Base-by-base conservation (phyloP, 1,140 invertebrate genomes). In the Chymomyza costata region DNA sequence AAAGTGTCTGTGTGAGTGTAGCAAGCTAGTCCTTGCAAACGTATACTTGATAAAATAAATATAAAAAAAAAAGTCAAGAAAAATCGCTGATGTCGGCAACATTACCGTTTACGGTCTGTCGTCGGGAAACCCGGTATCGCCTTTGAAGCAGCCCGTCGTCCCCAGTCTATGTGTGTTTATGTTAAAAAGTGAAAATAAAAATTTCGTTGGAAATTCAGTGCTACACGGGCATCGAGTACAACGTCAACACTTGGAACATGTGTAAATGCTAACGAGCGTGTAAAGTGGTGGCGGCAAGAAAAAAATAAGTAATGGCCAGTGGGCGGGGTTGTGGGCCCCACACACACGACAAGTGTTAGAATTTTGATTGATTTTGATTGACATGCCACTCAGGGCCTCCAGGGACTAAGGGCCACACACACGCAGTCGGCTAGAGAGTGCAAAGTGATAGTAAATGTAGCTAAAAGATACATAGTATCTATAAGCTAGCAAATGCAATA, bases 301-400 rank as follows among this genome's bases (percentile, higher is more conserved):
- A n/a, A n/a, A n/a, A n/a, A n/a, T n/a, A 32, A 32, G 43, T 11
- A 8, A n/a, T n/a, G 17, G n/a, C 25, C 11, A 43, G 14, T 1
- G 17, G 18, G 15, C 14, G 31, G 13, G 8, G 17, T n/a, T n/a
- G n/a, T n/a, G 14, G 14, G 44, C 16, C 11, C 10, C n/a, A 35
- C 16, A 15, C 21, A n/a, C 18, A 17, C n/a, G 35, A 8, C 35
- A 47, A 18, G 48, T 52, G 31, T 48, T 48, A 35, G 37, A 61
- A 45, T 55, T 65, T 67, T 80, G 71, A 78, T 80, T 78, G 71
- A 78, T 78, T 80, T 78, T 78, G 71, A 78, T 78, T 78, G 71
- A 78, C 71, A 71, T 31, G 63, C 66, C 71, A 78, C 71, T 78
- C 71, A 80, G 37, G 25, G 32, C n/a, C n/a, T n/a, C n/a, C n/a